Evolutionary conservation across 1,140 invertebrate genomes (phyloP).

Genomic region (Babylonia areolata): DNA sequence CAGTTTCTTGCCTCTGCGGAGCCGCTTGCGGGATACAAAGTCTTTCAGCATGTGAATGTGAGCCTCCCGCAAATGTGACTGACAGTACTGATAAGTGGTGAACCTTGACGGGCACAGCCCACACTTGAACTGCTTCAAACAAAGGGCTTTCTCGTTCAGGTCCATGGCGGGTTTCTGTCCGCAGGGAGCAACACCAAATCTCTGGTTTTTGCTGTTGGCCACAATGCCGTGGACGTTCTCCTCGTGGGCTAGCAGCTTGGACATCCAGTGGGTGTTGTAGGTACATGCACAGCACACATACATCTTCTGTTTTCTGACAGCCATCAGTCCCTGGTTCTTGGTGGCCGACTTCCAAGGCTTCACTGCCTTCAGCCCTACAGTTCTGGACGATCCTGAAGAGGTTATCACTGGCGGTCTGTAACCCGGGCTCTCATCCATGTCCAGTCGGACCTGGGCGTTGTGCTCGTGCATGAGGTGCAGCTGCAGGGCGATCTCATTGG

Average conservation of each 20-base stretch:
- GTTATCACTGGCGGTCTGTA: background rate
- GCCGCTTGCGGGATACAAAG: slow-evolving; percentile 28
- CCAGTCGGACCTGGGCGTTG: slow-evolving; percentile 71
- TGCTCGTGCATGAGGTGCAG: slow-evolving; percentile 80
- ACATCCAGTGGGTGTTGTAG: slow-evolving; percentile 91
- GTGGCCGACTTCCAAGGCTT: slow-evolving; percentile 53
- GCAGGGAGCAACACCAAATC: slow-evolving; percentile 61
- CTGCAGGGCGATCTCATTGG: slow-evolving; percentile 78
- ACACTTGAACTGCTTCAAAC: slow-evolving; percentile 74
- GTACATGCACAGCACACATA: slow-evolving; percentile 93
- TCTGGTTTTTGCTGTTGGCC: slow-evolving; percentile 20
- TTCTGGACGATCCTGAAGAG: slow-evolving; percentile 15
- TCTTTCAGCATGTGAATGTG: slow-evolving; percentile 50
- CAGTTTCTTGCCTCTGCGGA: slow-evolving; percentile 12
- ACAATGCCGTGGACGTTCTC: slow-evolving; percentile 78
- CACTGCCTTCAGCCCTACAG: slow-evolving; percentile 41
- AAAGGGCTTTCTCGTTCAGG: slow-evolving; percentile 52
- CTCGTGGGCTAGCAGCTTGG: slow-evolving; percentile 93
- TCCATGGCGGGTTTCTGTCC: slow-evolving; percentile 43
- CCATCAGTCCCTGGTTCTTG: slow-evolving; percentile 56
- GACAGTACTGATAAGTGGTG: slow-evolving; percentile 59
- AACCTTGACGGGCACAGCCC: slow-evolving; percentile 76
- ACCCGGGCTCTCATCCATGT: slow-evolving; percentile 43
- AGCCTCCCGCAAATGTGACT: slow-evolving; percentile 50
- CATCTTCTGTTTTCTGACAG: slow-evolving; percentile 78